Base-by-base conservation (phyloP, 2,888 invertebrate genomes). In the Limnephilus lunatus region DNA sequence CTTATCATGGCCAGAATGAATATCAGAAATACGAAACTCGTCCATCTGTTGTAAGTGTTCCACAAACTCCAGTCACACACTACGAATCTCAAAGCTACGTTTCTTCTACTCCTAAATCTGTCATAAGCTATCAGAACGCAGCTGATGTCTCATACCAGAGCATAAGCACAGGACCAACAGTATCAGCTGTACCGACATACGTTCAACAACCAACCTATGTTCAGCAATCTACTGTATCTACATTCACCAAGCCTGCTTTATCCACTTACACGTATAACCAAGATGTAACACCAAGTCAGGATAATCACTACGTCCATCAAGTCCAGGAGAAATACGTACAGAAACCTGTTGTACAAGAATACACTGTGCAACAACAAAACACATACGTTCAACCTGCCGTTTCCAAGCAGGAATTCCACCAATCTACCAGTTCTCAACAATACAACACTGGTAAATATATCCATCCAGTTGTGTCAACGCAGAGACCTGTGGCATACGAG, bases 381-480 rank as follows among this genome's bases (percentile, higher is more conserved):
- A 80, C 92, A 0, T 89, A 87, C 68, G 83, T 90, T 11, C 89
- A 92, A 30, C 96, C 96, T 93, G 94, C 95, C 31, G 96, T 96
- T 39, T 96, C 96, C 39, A 95, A 95, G 93, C 96, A 96, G 94
- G 94, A 94, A 11, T 95, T 95, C 94, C 95, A 96, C 93, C 95
- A 95, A 92, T 68, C 90, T 80, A 94, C 94, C 15, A 94, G 94
- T 91, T 94, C 94, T 31, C 94, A 95, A 5, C 94, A 93, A 87
- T 94, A 95, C 92, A 94, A 94, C 86, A 94, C 95, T 48, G 93
- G 94, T 81, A 95, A 94, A 81, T 92, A 92, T 85, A 85, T 91
- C 82, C 83, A 92, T 9, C 83, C 92, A 25, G n/a, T 48, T 87
- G 81, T 89, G 14, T 92, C 92, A 0, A 93, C 93, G 15, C 44